Evolutionary conservation across 2,113 vertebrate genomes (phyloP), one percentile per base, ranked within the genome.

Genomic region (Dunckerocampus dactyliophorus): DNA sequence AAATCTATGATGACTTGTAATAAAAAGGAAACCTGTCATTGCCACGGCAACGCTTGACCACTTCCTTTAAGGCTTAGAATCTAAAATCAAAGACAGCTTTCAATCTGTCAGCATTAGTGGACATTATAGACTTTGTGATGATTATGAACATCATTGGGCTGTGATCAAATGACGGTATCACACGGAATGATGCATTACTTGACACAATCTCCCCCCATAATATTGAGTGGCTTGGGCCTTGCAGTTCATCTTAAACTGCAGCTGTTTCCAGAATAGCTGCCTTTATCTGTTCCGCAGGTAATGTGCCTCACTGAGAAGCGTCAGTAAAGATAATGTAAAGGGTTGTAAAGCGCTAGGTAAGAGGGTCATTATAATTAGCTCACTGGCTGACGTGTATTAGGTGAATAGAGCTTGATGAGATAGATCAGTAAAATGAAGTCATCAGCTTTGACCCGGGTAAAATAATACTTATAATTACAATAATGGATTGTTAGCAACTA

Each of bases 361-460:
- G 13, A 79, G 62, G 68, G 63, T 84, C 82, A 87, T 82, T 85
- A 84, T 84, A 84, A 87, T 82, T 85, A 84, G 60, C 68, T 70
- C 13, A 9, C 52, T 65, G 69, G 69, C 67, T 57, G 62, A 62
- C 22, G 42, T 24, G 45, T 51, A 15, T 17, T 54, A 68, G 67
- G 74, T 72, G 67, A 76, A 58, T 12, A 51, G 69, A 54, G 47
- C 37, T 9, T 67, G 57, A 39, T 9, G 51, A 68, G 59, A 63
- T 54, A 61, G 31, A 66, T 24, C 21, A 51, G 49, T 51, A 51
- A 51, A 51, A 51, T 51, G 37, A 55, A 49, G 47, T 49, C 47
- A 59, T 49, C 28, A 42, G 47, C 24, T 0, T 54, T 31, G 52
- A 54, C 52, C 52, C 12, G 17, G n/a, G 20, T n/a, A 49, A 19